phyloP scores from a whole-genome alignment of 2,888 invertebrate genomes.

The Rhodophaea formosa region DNA sequence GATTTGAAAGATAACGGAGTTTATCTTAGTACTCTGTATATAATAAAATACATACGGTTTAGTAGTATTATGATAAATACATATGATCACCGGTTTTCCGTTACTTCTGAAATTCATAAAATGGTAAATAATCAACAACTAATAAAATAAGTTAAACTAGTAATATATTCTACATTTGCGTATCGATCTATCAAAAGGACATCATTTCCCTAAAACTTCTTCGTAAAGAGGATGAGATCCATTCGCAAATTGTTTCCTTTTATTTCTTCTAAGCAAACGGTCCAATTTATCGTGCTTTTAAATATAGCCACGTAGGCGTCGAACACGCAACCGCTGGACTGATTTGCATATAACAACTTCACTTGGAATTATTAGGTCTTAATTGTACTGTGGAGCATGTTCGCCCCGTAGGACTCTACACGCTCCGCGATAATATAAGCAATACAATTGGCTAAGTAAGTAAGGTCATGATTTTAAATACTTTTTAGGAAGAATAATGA shows the following conservation, averaged over 20 bases:
- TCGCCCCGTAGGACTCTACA: conserved; percentile 63
- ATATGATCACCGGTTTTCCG: too few relatives aligned
- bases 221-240: neutral
- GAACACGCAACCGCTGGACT: conserved; percentile 66
- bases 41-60: too few relatives aligned
- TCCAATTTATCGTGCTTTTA: conserved; percentile 51
- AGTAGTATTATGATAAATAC: too few relatives aligned
- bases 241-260: neutral
- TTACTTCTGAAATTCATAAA: too few relatives aligned
- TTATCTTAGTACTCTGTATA: too few relatives aligned
- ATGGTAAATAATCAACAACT: too few relatives aligned
- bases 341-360: conserved; percentile 80
- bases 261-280: conserved; percentile 34
- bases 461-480: neutral
- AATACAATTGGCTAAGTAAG: conserved; percentile 57
- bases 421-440: conserved; percentile 58
- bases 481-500: neutral
- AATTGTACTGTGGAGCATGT: conserved; percentile 69
- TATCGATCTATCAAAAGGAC: too few relatives aligned
- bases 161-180: too few relatives aligned
- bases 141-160: too few relatives aligned
- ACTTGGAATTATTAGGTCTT: conserved; percentile 76
- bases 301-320: conserved; percentile 68
- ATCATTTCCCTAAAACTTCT: too few relatives aligned
- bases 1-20: too few relatives aligned